Conservation (phyloP, 2,797 vertebrate species). For the Lophura swinhoii region DNA sequence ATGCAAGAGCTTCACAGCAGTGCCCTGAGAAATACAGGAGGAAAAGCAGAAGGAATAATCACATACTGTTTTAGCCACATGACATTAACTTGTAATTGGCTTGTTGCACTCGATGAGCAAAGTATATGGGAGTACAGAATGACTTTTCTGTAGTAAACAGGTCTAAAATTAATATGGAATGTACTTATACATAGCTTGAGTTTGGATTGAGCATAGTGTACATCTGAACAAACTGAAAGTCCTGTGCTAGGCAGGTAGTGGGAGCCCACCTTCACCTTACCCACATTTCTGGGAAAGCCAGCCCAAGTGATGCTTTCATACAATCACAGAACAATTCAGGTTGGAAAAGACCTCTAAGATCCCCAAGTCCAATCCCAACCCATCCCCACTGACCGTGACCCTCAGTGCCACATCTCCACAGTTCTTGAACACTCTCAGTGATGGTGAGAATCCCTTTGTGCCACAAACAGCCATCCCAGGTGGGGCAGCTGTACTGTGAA, state of each 20-base stretch:
- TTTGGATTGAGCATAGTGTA: not conserved
- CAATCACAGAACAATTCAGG: too few species aligned
- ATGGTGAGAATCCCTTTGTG: not conserved
- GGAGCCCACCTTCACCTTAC: not conserved
- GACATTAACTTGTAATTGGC: conserved; percentile 69
- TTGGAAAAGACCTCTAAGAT: too few species aligned
- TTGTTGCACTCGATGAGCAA: conserved; percentile 22
- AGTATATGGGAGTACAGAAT: not conserved
- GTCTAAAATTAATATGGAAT: not conserved
- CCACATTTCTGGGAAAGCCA: not conserved
- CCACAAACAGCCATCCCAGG: not conserved
- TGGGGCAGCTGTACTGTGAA: not conserved
- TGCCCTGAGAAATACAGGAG: not conserved
- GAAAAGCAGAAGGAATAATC: conserved; percentile 27
- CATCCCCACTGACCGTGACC: too few species aligned
- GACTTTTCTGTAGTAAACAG: conserved; percentile 54
- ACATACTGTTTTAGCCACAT: conserved; percentile 59
- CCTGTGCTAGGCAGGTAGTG: not conserved
- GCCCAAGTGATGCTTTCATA: not conserved
- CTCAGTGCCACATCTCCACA: too few species aligned
- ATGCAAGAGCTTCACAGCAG: not conserved
- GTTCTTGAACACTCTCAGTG: too few species aligned
- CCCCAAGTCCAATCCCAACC: too few species aligned
- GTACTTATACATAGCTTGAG: not conserved
- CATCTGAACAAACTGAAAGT: not conserved